phyloP scores from a whole-genome alignment of 2,113 vertebrate genomes.

The Bostrychus sinensis region DNA sequence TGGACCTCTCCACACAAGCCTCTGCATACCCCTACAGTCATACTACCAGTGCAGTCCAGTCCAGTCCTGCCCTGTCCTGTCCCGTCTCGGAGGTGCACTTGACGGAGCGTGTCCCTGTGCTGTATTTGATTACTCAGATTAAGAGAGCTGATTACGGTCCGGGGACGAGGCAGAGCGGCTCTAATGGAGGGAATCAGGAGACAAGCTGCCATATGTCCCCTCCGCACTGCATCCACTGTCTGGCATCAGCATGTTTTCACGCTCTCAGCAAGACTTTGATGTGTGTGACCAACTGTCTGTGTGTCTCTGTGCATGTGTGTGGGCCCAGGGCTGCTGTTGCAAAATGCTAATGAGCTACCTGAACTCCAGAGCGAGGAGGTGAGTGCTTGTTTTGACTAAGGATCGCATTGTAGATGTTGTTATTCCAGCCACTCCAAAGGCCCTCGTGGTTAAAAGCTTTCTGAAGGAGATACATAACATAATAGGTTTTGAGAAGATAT shows the following conservation, averaged over 20 bases:
- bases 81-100: slow-evolving; percentile 2
- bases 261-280: slow-evolving; percentile 8
- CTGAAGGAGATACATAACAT: neutral
- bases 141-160: slow-evolving; percentile 29
- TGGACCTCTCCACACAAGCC: no score
- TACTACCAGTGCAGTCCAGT: no score
- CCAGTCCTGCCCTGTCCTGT: neutral
- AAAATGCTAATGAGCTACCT: neutral
- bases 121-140: slow-evolving; percentile 27
- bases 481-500: neutral
- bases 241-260: slow-evolving; percentile 21
- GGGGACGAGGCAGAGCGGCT: neutral
- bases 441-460: neutral
- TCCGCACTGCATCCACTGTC: neutral
- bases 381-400: slow-evolving; percentile 8
- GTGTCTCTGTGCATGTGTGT: neutral
- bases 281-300: neutral
- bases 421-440: neutral
- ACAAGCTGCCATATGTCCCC: slow-evolving; percentile 20
- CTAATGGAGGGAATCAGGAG: slow-evolving; percentile 20
- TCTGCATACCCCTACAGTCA: no score
- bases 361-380: neutral
- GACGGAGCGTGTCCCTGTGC: slow-evolving; percentile 1
- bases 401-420: neutral
- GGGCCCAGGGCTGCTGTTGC: neutral